Base-by-base conservation (phyloP, 2,113 vertebrate genomes). In the Gorsachius goisagi region DNA sequence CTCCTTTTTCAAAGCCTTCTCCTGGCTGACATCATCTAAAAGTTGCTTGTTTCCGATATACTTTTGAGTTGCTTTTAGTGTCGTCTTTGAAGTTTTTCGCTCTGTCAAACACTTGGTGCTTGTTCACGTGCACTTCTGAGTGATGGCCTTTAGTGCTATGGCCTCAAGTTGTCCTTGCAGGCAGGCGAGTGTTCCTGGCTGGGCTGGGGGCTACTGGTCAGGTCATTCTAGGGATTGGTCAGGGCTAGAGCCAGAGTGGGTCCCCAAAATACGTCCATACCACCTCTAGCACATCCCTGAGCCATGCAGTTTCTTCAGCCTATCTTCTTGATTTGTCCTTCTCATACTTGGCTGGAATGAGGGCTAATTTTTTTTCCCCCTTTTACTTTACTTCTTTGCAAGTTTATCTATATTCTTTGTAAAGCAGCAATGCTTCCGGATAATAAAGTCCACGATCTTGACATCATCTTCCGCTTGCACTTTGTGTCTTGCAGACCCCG, bases 151-250 rank as follows among this genome's bases (percentile, higher is more conserved):
- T 49, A 8, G 19, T 11, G 19, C 9, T 39, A 5, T 6, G 7
- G 9, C 33, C 67, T 30, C 59, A 33, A 2, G 16, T 7, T 4
- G 27, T 15, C 21, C 23, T 28, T 5, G 35, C 9, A 6, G 53
- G 37, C 12, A 33, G 37, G 10, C 0, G 5, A 27, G 10, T 0
- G 9, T 47, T 14, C 45, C 21, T 2, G 2, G 28, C 22, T 0
- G 1, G 9, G 23, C 28, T n/a, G 6, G 15, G n/a, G 9, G 26
- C 19, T 23, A 24, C 26, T 52, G 41, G 18, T 5, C 7, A 9
- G 24, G 21, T 15, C 9, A 0, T 14, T 32, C n/a, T n/a, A n/a
- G n/a, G n/a, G n/a, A n/a, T n/a, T n/a, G n/a, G n/a, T n/a, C n/a
- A n/a, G n/a, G n/a, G 7, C 12, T 22, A 8, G 27, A 45, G 64